Evolutionary conservation across 1,140 invertebrate genomes (phyloP), one percentile per base, ranked within the genome.

Genomic region (Penaeus chinensis): DNA sequence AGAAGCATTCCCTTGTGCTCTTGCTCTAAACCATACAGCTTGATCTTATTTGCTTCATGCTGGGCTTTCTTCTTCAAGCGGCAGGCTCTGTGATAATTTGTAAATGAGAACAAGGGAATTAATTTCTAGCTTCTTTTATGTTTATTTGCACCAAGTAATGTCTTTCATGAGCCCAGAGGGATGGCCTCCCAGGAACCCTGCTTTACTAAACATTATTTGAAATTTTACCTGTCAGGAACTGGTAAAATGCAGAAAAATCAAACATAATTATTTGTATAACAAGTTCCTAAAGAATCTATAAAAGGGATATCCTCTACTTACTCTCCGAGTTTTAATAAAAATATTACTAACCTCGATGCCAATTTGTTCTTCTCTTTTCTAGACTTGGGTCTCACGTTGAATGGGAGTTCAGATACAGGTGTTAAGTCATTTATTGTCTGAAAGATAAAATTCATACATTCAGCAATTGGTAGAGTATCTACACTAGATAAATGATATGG

Each of bases 331-430:
- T 24, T 10, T 19, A 13, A 32, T 18, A 63, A 84, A 22, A 71
- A 42, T 20, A 60, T 24, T n/a, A 32, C 85, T 89, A 92, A 94
- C 94, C 94, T 95, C 0, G 98, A 99, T 11, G 98, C 98, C 42
- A 99, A 93, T 93, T 99, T 99, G 92, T 99, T 99, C 91, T 99
- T 99, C 92, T 99, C 98, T 92, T 99, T 99, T 37, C 98, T 94
- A 13, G 97, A 97, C 92, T 97, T 98, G 5, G 96, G 96, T 89
- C 97, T 93, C 3, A 95, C 95, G 91, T 96, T 96, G 91, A 97
- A 96, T 32, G 98, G 97, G 90, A 99, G 93, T 92, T 99, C 98
- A 91, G 96, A 97, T 7, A 98, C 96, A 22, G 98, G 97, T 61
- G 97, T 97, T 96, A 99, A 98, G 90, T 98, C 97, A 91, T 98